Evolutionary conservation across 2,113 vertebrate genomes (phyloP).

Genomic region (Hucho hucho): DNA sequence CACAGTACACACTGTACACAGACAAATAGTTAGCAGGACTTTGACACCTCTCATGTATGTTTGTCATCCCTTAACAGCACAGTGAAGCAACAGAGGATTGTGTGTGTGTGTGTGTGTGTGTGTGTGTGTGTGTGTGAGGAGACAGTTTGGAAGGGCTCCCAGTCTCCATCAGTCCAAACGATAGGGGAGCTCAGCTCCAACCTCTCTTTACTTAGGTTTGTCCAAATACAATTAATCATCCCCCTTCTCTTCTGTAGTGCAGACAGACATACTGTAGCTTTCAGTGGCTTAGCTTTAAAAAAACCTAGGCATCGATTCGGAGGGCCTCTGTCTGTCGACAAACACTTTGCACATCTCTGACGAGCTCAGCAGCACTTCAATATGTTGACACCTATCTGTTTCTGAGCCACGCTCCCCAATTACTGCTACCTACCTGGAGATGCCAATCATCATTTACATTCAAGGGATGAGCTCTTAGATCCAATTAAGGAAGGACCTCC

Average conservation of each 20-base stretch:
- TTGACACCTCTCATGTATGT: background rate
- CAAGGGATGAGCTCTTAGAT: constrained; percentile 35
- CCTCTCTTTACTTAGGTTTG: constrained; percentile 25
- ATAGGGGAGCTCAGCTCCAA: constrained; percentile 11
- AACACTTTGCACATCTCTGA: constrained; percentile 1
- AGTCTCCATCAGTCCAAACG: constrained; percentile 5
- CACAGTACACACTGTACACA: background rate
- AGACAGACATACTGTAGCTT: constrained; percentile 4
- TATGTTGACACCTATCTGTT: background rate
- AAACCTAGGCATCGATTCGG: background rate
- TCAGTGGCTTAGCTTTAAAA: background rate
- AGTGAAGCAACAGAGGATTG: no score
- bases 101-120: no score
- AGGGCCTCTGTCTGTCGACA: background rate
- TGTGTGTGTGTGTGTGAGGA: background rate
- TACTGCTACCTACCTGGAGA: constrained; percentile 21
- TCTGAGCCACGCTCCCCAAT: constrained; percentile 1
- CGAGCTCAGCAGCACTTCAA: background rate
- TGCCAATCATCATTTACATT: constrained; percentile 43
- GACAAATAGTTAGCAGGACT: background rate
- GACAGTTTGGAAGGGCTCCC: constrained; percentile 23
- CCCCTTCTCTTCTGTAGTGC: background rate
- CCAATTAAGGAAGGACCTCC: constrained; percentile 38
- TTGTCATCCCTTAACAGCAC: background rate
- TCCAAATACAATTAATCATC: constrained; percentile 23